Conservation (phyloP, 2,113 vertebrate genomes). For the Herpailurus yagouaroundi region DNA sequence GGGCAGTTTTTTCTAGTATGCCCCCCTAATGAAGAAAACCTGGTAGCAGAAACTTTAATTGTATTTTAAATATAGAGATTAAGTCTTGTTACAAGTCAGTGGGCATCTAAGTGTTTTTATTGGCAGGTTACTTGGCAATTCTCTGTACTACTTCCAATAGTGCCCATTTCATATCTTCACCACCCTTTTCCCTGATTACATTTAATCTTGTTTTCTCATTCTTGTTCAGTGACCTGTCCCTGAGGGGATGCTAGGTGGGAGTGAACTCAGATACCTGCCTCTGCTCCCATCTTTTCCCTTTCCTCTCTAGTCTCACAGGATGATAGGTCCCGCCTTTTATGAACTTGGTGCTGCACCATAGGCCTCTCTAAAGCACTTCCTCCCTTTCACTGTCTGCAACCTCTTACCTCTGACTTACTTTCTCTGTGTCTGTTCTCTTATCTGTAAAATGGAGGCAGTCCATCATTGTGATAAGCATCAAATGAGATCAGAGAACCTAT, state of each 20-base stretch:
- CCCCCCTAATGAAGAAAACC: background rate
- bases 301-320: background rate
- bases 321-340: background rate
- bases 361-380: background rate
- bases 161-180: too few species aligned
- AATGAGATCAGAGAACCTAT: background rate
- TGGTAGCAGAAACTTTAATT: background rate
- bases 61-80: background rate
- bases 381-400: background rate
- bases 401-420: background rate
- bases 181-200: background rate
- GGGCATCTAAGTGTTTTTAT: background rate
- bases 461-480: background rate
- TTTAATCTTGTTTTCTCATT: background rate
- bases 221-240: background rate
- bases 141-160: background rate
- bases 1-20: background rate
- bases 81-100: background rate
- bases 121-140: background rate
- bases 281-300: background rate
- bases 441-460: background rate
- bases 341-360: background rate
- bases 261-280: background rate
- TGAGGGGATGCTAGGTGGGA: background rate
- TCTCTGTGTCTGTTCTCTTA: background rate